A percentile compares a stretch with the other conserved stretches of the same genome.
These are phyloP conservation scores for Drosophila maculinotata DNA, from an alignment of 2,888 invertebrate species.

Conservation along the genomic window DNA sequence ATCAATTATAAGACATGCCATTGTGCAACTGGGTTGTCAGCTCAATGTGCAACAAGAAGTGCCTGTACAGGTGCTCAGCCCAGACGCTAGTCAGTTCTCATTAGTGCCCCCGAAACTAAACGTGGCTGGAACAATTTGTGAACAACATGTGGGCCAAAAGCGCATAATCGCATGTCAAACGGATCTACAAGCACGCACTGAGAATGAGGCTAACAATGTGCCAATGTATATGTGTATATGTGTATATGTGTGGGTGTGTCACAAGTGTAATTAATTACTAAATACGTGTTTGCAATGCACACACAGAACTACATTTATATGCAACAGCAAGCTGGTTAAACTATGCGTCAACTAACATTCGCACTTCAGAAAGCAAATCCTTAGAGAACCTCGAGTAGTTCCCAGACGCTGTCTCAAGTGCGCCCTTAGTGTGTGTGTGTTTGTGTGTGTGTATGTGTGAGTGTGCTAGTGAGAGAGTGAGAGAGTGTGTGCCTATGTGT, in stretches of 20 bases:
- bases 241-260: slow-evolving; percentile 30
- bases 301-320: slow-evolving; percentile 8
- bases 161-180: slow-evolving; percentile 61
- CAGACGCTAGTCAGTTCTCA: slow-evolving; percentile 21
- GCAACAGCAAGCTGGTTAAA: slow-evolving; percentile 43
- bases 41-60: slow-evolving; percentile 1
- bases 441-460: background rate
- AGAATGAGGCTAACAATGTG: slow-evolving; percentile 51
- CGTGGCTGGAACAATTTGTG: slow-evolving; percentile 37
- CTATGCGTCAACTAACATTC: slow-evolving; percentile 62
- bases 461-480: background rate
- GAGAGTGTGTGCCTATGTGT: background rate
- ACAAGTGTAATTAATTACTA: slow-evolving; percentile 76
- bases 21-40: slow-evolving; percentile 4
- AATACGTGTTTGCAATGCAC: slow-evolving; percentile 60
- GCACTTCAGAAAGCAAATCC: slow-evolving; percentile 61
- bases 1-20: slow-evolving; percentile 33
- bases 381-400: slow-evolving; percentile 22
- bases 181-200: slow-evolving; percentile 26
- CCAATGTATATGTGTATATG: background rate
- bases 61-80: slow-evolving; percentile 14
- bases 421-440: background rate
- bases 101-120: slow-evolving; percentile 25
- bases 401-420: slow-evolving; percentile 41
- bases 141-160: slow-evolving; percentile 33